Base-by-base conservation (phyloP, 2,888 invertebrate genomes). In the Drosophila buzzatii region DNA sequence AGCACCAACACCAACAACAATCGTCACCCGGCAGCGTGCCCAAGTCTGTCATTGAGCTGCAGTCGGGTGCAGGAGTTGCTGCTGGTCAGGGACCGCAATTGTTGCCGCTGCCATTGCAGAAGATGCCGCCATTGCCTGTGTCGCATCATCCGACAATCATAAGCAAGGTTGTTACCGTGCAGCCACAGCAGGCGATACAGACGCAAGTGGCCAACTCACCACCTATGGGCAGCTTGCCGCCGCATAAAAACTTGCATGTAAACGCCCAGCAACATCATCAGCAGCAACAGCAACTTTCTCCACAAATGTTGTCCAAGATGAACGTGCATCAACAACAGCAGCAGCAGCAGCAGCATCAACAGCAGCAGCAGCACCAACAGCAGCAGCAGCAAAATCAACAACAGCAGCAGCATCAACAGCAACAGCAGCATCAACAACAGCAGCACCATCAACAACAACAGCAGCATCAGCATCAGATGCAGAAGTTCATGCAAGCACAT, bases 21-120 rank as follows among this genome's bases (percentile, higher is more conserved):
- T 20, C 67, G 0, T 81, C 82, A 2, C 76, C 76, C 2, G 49
- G 70, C 16, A 68, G 33, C 33, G 33, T 74, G 18, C 58, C 76
- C 35, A 91, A 94, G 93, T 88, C 94, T 91, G 88, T 92, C 91
- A 85, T 88, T 10, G 91, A 91, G 37, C 12, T 85, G 64, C 85
- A 77, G 31, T 76, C 88, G 8, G 35, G 42, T 37, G 16, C 44
- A 35, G 31, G 12, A 20, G 42, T 55, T 31, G 76, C 88, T n/a
- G 37, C 58, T 27, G 77, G 86, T 16, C 90, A 90, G 41, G 49
- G 59, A 0, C 56, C 87, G 57, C 66, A 90, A 49, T 84, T 91
- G 3, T 61, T 90, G 65, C 89, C 90, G 5, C 75, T 92, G 61
- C 76, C 91, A 0, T 62, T 92, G 52, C 92, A 91, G 62, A 92